These are phyloP conservation scores for Ditylenchus dipsaci DNA, from an alignment of 1,140 invertebrate genomes.

Conservation along the genomic window DNA sequence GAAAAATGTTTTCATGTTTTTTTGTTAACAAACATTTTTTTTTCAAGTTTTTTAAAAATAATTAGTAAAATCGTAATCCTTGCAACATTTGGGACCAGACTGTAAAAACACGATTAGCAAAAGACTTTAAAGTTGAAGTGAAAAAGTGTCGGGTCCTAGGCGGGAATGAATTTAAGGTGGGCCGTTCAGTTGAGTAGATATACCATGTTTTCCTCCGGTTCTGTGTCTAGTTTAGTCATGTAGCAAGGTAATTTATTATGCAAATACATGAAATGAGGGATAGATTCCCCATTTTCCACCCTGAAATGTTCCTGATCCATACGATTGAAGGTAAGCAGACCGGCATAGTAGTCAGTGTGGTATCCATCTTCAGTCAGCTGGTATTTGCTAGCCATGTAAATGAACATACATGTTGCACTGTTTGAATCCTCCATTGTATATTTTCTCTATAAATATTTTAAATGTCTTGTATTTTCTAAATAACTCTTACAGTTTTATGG, in stretches of 20 bases:
- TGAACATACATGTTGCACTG: background rate
- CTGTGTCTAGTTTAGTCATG: too few species aligned
- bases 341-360: background rate
- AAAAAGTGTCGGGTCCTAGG: too few species aligned
- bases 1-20: too few species aligned
- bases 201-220: too few species aligned
- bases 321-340: background rate
- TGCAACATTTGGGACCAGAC: too few species aligned
- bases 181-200: too few species aligned
- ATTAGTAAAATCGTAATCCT: too few species aligned
- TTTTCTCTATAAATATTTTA: background rate
- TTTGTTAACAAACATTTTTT: too few species aligned
- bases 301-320: background rate
- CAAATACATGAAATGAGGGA: background rate
- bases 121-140: too few species aligned
- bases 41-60: too few species aligned
- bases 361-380: background rate
- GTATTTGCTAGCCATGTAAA: background rate
- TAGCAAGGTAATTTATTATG: background rate
- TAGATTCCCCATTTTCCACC: background rate
- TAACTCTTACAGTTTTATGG: background rate
- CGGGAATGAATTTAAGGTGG: too few species aligned
- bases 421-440: background rate
- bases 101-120: too few species aligned
- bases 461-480: background rate